Percentiles rank a stretch among this genome's conserved stretches.
Conservation (phyloP, 2,113 vertebrate species). For the Illadopsis cleaveri region DNA sequence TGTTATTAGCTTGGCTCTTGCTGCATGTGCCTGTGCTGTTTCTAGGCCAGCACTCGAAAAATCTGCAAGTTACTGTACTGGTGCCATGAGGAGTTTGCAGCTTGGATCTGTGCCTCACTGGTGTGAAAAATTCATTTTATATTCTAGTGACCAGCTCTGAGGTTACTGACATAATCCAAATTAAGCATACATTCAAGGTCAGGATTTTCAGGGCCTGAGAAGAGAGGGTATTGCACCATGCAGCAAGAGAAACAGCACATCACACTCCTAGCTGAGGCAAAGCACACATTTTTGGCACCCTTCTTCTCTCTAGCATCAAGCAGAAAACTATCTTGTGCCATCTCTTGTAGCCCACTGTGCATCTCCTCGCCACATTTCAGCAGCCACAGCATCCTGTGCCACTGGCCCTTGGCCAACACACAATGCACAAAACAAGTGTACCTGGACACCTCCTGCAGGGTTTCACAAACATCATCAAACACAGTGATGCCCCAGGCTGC, state of each 20-base stretch:
- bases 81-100: neutral
- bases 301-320: neutral
- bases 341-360: neutral
- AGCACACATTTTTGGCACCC: neutral
- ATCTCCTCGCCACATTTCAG: neutral
- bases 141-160: neutral
- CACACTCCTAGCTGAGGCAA: neutral
- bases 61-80: constrained; percentile 23
- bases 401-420: neutral
- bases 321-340: neutral
- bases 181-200: neutral
- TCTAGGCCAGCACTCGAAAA: constrained; percentile 45
- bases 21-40: constrained; percentile 28
- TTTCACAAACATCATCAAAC: neutral
- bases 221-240: neutral
- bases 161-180: neutral
- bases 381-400: neutral
- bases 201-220: neutral
- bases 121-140: neutral
- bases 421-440: neutral
- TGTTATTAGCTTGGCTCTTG: constrained; percentile 47
- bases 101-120: neutral
- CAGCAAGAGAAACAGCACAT: neutral
- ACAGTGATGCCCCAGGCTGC: accelerated
- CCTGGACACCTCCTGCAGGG: neutral